phyloP scores from a whole-genome alignment of 2,797 vertebrate species.

The Babyrousa celebensis region DNA sequence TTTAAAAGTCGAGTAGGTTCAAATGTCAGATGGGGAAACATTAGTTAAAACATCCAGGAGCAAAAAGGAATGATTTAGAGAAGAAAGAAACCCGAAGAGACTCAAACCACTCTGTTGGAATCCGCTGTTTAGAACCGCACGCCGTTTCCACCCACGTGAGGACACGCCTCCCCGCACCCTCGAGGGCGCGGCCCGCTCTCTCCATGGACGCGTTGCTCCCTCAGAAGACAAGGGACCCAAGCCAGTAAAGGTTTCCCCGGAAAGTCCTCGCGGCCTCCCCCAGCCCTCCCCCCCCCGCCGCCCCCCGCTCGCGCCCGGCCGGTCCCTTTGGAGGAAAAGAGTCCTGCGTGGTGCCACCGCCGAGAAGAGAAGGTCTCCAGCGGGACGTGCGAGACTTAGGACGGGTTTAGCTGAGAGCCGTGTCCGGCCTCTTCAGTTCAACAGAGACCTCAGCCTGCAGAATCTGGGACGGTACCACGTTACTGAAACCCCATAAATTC shows the following conservation, averaged over 20 bases:
- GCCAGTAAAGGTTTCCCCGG: not conserved
- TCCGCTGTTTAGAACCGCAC: not conserved
- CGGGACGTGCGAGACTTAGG: not conserved
- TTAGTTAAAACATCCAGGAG: constrained; percentile 74
- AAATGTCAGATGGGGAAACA: constrained; percentile 82
- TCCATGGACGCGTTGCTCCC: too few relatives aligned
- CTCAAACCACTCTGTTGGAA: not conserved
- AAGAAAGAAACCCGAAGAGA: constrained; percentile 32
- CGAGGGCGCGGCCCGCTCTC: accelerated
- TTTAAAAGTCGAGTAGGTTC: constrained; percentile 80
- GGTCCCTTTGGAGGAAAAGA: not conserved
- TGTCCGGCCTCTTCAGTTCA: not conserved
- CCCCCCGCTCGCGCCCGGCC: too few relatives aligned
- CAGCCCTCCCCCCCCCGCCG: not conserved
- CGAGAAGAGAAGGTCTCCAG: not conserved
- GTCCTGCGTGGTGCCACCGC: not conserved
- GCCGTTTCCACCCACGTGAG: not conserved
- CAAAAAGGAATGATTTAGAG: constrained; percentile 30
- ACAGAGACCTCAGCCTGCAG: not conserved
- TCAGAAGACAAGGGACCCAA: not conserved
- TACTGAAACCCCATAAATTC: not conserved
- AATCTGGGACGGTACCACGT: accelerated
- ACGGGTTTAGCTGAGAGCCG: not conserved
- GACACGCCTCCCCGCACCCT: not conserved
- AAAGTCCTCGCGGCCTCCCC: not conserved